Evolutionary conservation across 2,113 vertebrate genomes (phyloP), one percentile per base, ranked within the genome.

Genomic region (Pteruthius melanotis): DNA sequence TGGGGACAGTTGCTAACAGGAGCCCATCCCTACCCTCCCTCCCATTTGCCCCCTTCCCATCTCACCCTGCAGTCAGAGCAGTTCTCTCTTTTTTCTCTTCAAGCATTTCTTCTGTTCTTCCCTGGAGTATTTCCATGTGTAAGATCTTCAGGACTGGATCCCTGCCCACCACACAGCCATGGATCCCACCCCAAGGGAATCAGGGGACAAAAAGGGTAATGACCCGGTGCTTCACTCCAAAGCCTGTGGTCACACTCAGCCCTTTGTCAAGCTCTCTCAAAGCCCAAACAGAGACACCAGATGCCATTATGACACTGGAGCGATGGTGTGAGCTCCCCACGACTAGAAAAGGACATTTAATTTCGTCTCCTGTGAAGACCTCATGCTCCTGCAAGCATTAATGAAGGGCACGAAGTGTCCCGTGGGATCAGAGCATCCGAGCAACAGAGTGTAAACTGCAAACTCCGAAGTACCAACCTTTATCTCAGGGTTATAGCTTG

Each of bases 1-100:
- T 0, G 1, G 45, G 17, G 10, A 68, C 1, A 9, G 6, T 2
- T 23, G n/a, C 9, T 18, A 69, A 27, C 53, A 85, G 35, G 33
- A 90, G 26, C 30, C 39, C 47, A 14, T 2, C 22, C 30, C 16
- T 27, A 37, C 8, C 42, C 26, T 60, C 17, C 37, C 77, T 66
- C 44, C 47, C 16, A 39, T 45, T 27, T 52, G 9, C 40, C 7
- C 26, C 63, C 24, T 54, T 87, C 50, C 16, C 66, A 66, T 53
- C 65, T 28, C 54, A 52, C 8, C 37, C 35, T 15, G 16, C 59
- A 74, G 56, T 15, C 71, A 72, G 42, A 80, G 30, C 7, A 85
- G 7, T 26, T 44, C 13, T 44, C 2, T 39, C 23, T 77, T 35
- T 71, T 19, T 42, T 42, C 26, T 14, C 65, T 28, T 59, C 4